A percentile compares a stretch with the other conserved stretches of the same genome.
Conservation (phyloP, 92 coral and sea anemone species). For the Virgularia gustaviana region DNA sequence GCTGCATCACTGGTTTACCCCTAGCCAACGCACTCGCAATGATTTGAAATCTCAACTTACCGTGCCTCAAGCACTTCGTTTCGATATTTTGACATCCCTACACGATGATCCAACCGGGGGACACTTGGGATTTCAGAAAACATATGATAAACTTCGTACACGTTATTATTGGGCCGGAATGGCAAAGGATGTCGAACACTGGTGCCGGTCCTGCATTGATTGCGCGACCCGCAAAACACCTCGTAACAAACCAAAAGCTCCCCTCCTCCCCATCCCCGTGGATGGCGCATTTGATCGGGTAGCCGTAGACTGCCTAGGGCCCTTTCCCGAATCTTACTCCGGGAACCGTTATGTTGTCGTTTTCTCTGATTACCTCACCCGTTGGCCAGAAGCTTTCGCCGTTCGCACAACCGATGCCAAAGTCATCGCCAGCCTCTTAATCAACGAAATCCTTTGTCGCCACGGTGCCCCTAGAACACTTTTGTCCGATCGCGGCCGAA, state of each 20-base stretch:
- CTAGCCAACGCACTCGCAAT: not conserved
- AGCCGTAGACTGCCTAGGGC: slow-evolving; percentile 65
- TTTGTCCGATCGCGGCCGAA: slow-evolving; percentile 58
- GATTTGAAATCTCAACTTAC: slow-evolving; percentile 39
- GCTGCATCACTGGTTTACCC: slow-evolving; percentile 12
- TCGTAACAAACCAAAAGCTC: slow-evolving; percentile 8
- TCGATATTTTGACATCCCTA: slow-evolving; percentile 44
- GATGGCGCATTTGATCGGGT: slow-evolving; percentile 53
- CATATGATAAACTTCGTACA: slow-evolving; percentile 48
- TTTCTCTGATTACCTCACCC: slow-evolving; percentile 54
- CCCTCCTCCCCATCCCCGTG: slow-evolving; percentile 36
- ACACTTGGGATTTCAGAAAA: slow-evolving; percentile 58
- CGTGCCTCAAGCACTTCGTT: slow-evolving; percentile 39
- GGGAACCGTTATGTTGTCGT: slow-evolving; percentile 58
- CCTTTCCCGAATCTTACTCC: slow-evolving; percentile 48
- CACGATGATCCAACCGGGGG: slow-evolving; percentile 59
- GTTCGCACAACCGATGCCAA: slow-evolving; percentile 46
- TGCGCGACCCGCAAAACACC: slow-evolving; percentile 60
- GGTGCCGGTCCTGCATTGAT: slow-evolving; percentile 49
- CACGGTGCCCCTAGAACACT: slow-evolving; percentile 53
- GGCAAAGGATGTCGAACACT: slow-evolving; percentile 56
- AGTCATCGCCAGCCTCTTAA: slow-evolving; percentile 46
- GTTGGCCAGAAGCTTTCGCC: slow-evolving; percentile 68
- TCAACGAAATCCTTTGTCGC: slow-evolving; percentile 47
- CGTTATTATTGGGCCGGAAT: slow-evolving; percentile 56